Evolutionary conservation across 2,888 invertebrate species (phyloP).

Genomic region (Dynastes grantii): DNA sequence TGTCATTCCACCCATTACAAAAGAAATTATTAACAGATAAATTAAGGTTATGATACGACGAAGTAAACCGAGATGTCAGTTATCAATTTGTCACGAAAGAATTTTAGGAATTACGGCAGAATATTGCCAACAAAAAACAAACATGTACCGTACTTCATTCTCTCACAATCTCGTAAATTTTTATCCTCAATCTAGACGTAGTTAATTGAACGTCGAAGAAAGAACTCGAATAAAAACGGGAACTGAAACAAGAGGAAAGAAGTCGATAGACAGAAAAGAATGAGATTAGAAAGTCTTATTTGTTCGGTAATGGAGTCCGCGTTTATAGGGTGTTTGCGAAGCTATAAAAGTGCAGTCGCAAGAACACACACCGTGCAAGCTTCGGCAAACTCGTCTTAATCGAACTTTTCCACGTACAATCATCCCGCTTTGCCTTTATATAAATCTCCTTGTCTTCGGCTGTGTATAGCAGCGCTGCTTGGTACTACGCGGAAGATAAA

Average conservation of each 20-base stretch:
- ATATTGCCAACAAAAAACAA: too few species aligned
- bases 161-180: too few species aligned
- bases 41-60: too few species aligned
- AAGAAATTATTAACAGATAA: too few species aligned
- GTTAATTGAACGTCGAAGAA: too few species aligned
- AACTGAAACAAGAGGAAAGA: not conserved
- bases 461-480: not conserved
- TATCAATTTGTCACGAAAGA: too few species aligned
- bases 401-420: not conserved
- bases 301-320: constrained; percentile 13
- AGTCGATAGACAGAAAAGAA: constrained; percentile 6
- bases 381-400: not conserved
- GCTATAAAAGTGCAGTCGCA: constrained; percentile 7
- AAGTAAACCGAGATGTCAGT: too few species aligned
- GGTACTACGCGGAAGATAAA: not conserved
- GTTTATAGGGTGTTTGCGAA: constrained; percentile 13
- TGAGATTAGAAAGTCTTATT: constrained; percentile 18
- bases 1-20: too few species aligned
- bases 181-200: too few species aligned
- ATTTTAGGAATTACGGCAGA: too few species aligned
- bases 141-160: too few species aligned
- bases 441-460: not conserved
- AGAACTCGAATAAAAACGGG: too few species aligned
- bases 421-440: not conserved
- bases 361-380: not conserved